Conservation (phyloP, 2,797 vertebrate species). For the Loriculus beryllinus region DNA sequence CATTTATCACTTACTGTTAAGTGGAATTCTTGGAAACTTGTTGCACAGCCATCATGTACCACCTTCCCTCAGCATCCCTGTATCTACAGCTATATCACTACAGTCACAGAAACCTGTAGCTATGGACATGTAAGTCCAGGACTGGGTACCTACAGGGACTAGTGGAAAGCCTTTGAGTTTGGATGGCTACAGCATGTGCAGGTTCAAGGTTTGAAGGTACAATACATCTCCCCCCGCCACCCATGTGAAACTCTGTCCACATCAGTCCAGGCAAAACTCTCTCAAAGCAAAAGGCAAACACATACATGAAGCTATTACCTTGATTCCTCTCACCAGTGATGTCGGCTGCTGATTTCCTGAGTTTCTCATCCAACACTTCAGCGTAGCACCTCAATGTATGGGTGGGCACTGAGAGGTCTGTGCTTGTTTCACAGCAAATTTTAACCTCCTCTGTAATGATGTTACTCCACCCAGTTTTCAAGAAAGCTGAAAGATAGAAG, state of each 20-base stretch:
- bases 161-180: neutral
- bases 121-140: neutral
- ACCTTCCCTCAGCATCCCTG: neutral
- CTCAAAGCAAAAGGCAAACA: neutral
- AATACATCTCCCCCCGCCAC: rapidly evolving
- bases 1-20: neutral
- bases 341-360: rapidly evolving
- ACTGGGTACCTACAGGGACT: neutral
- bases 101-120: neutral
- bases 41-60: rapidly evolving
- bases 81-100: neutral
- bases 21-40: neutral
- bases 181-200: neutral
- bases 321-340: rapidly evolving
- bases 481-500: neutral
- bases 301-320: rapidly evolving
- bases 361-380: rapidly evolving
- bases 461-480: rapidly evolving
- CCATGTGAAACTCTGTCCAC: neutral
- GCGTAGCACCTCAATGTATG: rapidly evolving
- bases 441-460: neutral
- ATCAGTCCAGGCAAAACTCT: neutral
- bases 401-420: rapidly evolving
- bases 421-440: neutral
- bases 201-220: neutral